These are phyloP conservation scores for Corythaixoides concolor DNA, from an alignment of 2,113 vertebrate species.

Conservation along the genomic window DNA sequence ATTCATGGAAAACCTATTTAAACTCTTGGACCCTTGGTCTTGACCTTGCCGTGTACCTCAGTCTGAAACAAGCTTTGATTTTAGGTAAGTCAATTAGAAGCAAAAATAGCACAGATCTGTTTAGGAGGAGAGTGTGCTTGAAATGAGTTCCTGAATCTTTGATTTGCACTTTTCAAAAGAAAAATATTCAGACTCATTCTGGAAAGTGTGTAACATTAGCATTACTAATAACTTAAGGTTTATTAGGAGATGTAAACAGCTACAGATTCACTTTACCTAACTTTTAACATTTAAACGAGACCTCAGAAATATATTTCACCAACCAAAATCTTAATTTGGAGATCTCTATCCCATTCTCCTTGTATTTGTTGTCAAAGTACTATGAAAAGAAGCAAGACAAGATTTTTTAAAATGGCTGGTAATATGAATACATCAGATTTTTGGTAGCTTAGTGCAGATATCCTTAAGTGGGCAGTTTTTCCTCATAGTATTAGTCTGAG, in stretches of 20 bases:
- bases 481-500: background rate
- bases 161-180: background rate
- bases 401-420: background rate
- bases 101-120: background rate
- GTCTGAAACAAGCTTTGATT: conserved; percentile 8
- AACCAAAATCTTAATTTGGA: background rate
- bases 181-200: background rate
- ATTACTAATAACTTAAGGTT: background rate
- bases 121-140: background rate
- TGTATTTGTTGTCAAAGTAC: background rate
- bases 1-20: background rate
- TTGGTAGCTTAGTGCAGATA: background rate
- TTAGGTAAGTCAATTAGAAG: background rate
- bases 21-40: background rate
- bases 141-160: background rate
- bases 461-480: background rate
- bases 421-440: background rate
- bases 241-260: background rate
- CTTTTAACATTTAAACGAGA: background rate
- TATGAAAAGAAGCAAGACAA: background rate
- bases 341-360: background rate
- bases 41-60: background rate
- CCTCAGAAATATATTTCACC: background rate
- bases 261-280: background rate
- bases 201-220: background rate